Conservation (phyloP, 2,113 vertebrate species). For the Lagopus leucura region DNA sequence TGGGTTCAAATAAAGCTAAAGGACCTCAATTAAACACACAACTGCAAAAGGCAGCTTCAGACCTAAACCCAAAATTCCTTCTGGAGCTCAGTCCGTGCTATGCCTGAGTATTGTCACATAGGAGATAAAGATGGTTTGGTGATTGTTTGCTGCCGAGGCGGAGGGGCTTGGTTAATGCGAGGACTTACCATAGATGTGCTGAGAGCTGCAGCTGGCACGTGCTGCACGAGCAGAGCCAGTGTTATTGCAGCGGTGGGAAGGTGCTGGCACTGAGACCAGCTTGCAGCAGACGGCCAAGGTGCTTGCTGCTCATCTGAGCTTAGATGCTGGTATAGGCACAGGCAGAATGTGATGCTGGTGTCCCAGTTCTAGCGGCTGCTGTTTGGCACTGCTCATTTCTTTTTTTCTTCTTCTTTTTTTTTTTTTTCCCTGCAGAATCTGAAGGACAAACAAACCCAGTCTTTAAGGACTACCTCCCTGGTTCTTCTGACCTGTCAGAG, state of each 20-base stretch:
- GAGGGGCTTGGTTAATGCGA: background rate
- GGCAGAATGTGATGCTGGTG: background rate
- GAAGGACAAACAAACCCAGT: slow-evolving; percentile 13
- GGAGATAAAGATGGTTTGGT: background rate
- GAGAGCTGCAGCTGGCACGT: background rate
- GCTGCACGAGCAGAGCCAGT: too few species aligned
- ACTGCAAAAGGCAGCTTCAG: slow-evolving; percentile 10
- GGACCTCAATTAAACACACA: slow-evolving; percentile 18
- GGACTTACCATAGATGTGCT: background rate
- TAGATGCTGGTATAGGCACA: background rate
- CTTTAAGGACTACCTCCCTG: slow-evolving; percentile 67
- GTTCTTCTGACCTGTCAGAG: slow-evolving; percentile 49
- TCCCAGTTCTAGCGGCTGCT: background rate
- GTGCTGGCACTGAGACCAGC: background rate
- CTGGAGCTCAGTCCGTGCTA: background rate
- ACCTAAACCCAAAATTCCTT: background rate
- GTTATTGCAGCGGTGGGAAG: background rate
- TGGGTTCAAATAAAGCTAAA: slow-evolving; percentile 51
- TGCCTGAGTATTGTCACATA: background rate
- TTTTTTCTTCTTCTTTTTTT: rapidly evolving
- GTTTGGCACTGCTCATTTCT: background rate
- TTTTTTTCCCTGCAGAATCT: slow-evolving; percentile 45
- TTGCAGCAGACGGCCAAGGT: background rate
- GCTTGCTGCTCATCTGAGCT: background rate
- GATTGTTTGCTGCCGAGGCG: background rate